phyloP scores from a whole-genome alignment of 2,888 invertebrate species.

The Hedya salicella region DNA sequence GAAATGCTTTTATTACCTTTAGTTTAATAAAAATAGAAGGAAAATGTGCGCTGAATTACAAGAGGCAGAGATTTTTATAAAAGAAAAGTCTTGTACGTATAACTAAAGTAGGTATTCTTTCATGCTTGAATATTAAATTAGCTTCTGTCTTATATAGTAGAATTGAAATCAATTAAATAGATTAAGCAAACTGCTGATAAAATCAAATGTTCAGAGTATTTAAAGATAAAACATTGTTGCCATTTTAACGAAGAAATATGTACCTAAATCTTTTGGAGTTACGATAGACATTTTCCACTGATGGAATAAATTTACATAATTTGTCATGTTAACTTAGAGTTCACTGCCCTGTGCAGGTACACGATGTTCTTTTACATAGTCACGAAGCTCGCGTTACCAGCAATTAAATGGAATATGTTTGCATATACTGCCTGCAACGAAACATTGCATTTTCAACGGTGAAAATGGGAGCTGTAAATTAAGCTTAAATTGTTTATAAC shows the following conservation, averaged over 20 bases:
- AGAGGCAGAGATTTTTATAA: background rate
- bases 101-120: too few species aligned
- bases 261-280: background rate
- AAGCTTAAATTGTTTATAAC: too few species aligned
- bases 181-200: background rate
- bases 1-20: conserved; percentile 14
- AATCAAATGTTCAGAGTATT: background rate
- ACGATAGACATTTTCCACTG: background rate
- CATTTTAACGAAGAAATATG: background rate
- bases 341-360: background rate
- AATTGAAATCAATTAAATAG: background rate
- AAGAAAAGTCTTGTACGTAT: conserved; percentile 14
- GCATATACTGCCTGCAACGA: background rate
- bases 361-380: conserved; percentile 6
- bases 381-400: conserved; percentile 19
- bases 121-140: too few species aligned
- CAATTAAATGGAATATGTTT: conserved; percentile 26
- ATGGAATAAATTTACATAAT: background rate
- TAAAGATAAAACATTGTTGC: background rate
- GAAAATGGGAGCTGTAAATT: too few species aligned
- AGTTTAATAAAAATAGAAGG: conserved; percentile 23
- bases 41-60: conserved; percentile 11
- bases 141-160: too few species aligned
- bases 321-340: conserved; percentile 10
- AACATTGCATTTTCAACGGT: too few species aligned